Conservation (phyloP, 2,888 invertebrate genomes). For the Conistra vaccinii region DNA sequence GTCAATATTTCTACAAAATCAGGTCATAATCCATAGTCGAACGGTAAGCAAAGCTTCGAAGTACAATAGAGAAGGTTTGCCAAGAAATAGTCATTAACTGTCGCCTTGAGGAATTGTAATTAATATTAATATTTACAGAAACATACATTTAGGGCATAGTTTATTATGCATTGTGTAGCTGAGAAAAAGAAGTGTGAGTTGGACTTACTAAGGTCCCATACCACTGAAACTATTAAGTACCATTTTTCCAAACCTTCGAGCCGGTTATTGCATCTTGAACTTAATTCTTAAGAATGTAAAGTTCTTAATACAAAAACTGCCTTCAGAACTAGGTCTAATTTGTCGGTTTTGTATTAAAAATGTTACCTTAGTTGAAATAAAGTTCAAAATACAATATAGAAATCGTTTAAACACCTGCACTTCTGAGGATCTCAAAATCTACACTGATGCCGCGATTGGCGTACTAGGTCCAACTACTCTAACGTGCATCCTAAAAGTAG, state of each 20-base stretch:
- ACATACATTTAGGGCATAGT: conserved; percentile 1
- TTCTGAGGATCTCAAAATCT: neutral
- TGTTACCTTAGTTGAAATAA: no score
- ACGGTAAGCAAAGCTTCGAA: neutral
- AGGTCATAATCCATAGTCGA: conserved; percentile 13
- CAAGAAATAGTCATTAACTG: conserved; percentile 46
- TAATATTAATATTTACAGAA: conserved; percentile 16
- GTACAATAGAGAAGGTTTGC: conserved; percentile 32
- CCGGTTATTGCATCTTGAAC: neutral
- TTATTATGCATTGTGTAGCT: neutral
- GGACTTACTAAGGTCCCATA: no score
- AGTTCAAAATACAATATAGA: neutral
- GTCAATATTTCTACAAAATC: conserved; percentile 16
- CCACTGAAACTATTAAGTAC: no score
- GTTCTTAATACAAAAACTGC: neutral
- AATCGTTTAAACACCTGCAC: neutral
- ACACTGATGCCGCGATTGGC: no score
- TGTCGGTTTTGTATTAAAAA: no score
- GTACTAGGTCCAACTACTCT: no score
- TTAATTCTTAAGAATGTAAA: neutral
- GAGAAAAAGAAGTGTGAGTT: no score
- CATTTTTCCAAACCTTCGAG: neutral
- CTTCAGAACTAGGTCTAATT: neutral
- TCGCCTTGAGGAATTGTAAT: conserved; percentile 31
- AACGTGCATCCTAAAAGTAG: no score